Base-by-base conservation (phyloP, 2,888 invertebrate genomes). In the Adelognathus sp. region DNA sequence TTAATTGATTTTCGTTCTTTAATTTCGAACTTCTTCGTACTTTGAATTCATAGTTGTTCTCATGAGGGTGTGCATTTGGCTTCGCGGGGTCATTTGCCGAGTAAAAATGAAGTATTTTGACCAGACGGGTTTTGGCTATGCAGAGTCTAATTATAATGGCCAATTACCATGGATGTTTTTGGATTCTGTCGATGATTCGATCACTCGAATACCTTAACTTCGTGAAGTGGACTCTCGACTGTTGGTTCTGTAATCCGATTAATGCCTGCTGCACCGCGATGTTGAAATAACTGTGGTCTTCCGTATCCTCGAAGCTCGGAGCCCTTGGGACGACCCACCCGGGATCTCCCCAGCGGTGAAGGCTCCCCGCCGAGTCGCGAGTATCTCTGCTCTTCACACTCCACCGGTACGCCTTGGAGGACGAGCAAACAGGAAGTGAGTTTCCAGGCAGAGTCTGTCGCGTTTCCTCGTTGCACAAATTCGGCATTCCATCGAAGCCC, bases 391-490 rank as follows among this genome's bases (percentile, higher is more conserved):
- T 16, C 33, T 76, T 64, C 18, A 24, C 41, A 18, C 50, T 29
- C 29, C 18, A 7, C 39, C n/a, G 50, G 76, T 58, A 41, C 39
- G 44, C n/a, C n/a, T n/a, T n/a, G 64, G 16, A 3, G 21, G 14
- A 29, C 11, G 33, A 21, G 24, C 24, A 29, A 18, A 58, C 16
- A 31, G 46, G 31, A 56, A 58, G 31, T 11, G 58, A 31, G 66
- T 9, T 24, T 66, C 14, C 14, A 36, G n/a, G 63, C 16, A 29
- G 6, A 31, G 58, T 67, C 60, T 24, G 36, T 66, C 79, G 60
- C 54, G 79, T 66, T 78, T 74, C 58, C 64, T 74, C 46, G 39
- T 31, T 52, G 61, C 71, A 61, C 61, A 61, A 75, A 79, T 75
- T 72, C 72, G 44, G 63, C 75, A 79, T 79, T 52, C 75, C 60